A percentile compares a stretch with the other conserved stretches of the same genome.
phyloP scores from a whole-genome alignment of 1,140 invertebrate species.

The Grapholita molesta region DNA sequence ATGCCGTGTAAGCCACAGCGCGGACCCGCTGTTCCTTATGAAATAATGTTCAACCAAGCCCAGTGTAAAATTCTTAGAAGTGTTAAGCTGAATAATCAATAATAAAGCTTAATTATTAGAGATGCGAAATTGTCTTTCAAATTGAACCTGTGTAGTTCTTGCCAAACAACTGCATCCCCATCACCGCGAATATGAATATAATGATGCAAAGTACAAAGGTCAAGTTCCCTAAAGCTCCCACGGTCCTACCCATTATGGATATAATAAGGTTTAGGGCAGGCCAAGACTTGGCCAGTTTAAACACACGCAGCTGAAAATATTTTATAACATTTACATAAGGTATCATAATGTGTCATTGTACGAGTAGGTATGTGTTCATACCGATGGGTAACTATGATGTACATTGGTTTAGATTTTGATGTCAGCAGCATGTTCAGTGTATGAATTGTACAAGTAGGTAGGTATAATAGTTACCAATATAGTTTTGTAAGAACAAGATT shows the following conservation, averaged over 20 bases:
- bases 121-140: slow-evolving; percentile 73
- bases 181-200: slow-evolving; percentile 99
- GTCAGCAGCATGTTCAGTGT: background rate
- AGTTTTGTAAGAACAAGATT: background rate
- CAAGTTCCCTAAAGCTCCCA: slow-evolving; percentile 98
- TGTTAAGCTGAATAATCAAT: slow-evolving; percentile 74
- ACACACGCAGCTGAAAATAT: slow-evolving; percentile 94
- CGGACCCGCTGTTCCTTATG: slow-evolving; percentile 54
- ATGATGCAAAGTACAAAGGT: slow-evolving; percentile 98
- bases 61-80: slow-evolving; percentile 69
- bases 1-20: slow-evolving; percentile 70
- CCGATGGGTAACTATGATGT: background rate
- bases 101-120: slow-evolving; percentile 68
- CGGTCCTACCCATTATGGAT: slow-evolving; percentile 98
- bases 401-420: background rate
- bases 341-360: slow-evolving; percentile 1
- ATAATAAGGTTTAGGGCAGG: slow-evolving; percentile 98
- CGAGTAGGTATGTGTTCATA: slow-evolving; percentile 9
- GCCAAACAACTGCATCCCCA: slow-evolving; percentile 99
- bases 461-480: slow-evolving; percentile 12
- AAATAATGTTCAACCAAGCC: slow-evolving; percentile 71
- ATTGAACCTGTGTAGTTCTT: slow-evolving; percentile 91
- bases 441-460: slow-evolving; percentile 14
- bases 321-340: slow-evolving; percentile 58
- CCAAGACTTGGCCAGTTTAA: slow-evolving; percentile 99